A percentile compares a stretch with the other conserved stretches of the same genome.
These are phyloP conservation scores for Drosophila kanapiae DNA, from an alignment of 1,140 invertebrate genomes.

Conservation along the genomic window DNA sequence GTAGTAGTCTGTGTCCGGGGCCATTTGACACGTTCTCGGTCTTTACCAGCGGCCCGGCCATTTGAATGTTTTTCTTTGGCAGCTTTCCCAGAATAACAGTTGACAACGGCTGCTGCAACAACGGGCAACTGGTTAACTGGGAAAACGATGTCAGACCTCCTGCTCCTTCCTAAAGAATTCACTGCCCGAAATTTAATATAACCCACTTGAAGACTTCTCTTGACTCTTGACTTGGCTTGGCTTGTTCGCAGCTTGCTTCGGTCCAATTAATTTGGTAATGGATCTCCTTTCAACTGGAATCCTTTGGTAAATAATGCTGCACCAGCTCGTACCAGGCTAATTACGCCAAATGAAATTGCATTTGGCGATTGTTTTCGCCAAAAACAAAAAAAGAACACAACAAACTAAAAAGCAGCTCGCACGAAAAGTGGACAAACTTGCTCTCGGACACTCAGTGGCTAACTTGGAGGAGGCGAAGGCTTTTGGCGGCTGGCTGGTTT, in stretches of 20 bases:
- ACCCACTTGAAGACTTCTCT: neutral
- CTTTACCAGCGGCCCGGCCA: constrained; percentile 25
- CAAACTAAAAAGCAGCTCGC: neutral
- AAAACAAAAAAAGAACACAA: neutral
- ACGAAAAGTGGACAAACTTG: constrained; percentile 57
- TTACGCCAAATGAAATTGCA: constrained; percentile 45
- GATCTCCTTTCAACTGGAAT: constrained; percentile 4
- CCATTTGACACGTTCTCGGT: constrained; percentile 61
- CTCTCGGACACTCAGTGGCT: constrained; percentile 11
- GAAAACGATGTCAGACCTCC: constrained; percentile 29
- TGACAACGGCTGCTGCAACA: constrained; percentile 38
- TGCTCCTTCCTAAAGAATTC: neutral
- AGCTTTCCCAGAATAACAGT: constrained; percentile 23
- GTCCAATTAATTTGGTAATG: constrained; percentile 17
- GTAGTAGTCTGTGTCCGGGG: constrained; percentile 33
- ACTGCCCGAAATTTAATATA: constrained; percentile 18
- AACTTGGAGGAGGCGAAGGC: constrained; percentile 11
- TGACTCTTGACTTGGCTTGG: constrained; percentile 1
- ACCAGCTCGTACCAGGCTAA: constrained; percentile 25
- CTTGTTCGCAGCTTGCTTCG: constrained; percentile 21
- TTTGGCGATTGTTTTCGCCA: constrained; percentile 32
- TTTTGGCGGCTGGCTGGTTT: constrained; percentile 26
- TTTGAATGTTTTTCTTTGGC: constrained; percentile 31
- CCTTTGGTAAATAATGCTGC: constrained; percentile 3
- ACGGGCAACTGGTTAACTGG: constrained; percentile 3